Conservation (phyloP, 2,113 vertebrate genomes). For the Silurus glanis region DNA sequence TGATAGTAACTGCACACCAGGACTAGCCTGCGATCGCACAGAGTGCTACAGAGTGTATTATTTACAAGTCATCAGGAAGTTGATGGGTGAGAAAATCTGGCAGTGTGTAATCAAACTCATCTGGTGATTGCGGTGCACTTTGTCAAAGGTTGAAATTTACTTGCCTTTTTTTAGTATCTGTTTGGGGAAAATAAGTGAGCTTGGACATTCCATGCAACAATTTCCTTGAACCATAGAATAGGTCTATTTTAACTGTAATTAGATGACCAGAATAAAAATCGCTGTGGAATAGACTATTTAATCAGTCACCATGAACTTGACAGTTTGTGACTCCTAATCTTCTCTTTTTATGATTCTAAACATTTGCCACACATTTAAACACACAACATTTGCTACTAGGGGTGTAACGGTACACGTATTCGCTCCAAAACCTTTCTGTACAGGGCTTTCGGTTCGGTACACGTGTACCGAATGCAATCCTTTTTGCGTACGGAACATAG, state of each 20-base stretch:
- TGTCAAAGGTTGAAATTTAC: background rate
- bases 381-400: background rate
- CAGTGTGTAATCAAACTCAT: background rate
- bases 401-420: too few relatives aligned
- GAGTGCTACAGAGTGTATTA: background rate
- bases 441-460: too few relatives aligned
- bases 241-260: background rate
- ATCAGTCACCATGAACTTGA: background rate
- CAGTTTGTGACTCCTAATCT: background rate
- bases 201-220: background rate
- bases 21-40: background rate
- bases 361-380: background rate
- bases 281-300: background rate
- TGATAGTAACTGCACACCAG: background rate
- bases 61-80: background rate
- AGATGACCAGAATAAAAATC: background rate
- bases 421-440: too few relatives aligned
- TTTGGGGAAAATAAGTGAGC: background rate
- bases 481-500: too few relatives aligned
- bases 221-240: background rate
- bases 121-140: background rate
- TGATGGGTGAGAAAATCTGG: background rate
- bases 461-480: too few relatives aligned
- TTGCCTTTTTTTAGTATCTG: background rate
- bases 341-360: background rate